Percentiles rank a stretch among this genome's conserved stretches.
Conservation (phyloP, 2,888 invertebrate species). For the Diplolepis rosae region DNA sequence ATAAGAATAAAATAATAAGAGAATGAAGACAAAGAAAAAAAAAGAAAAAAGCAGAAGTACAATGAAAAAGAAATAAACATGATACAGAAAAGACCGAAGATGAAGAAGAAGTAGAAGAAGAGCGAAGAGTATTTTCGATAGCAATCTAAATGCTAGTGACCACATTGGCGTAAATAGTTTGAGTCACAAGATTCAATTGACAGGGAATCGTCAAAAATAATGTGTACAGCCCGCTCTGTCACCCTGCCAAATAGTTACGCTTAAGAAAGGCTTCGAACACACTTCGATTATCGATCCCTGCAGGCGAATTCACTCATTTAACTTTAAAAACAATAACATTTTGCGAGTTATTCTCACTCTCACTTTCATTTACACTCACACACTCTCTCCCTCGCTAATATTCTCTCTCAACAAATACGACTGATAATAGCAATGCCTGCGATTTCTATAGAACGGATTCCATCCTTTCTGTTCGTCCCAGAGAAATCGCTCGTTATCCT, state of each 20-base stretch:
- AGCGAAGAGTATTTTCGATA: conserved; percentile 24
- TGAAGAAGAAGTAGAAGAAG: conserved; percentile 10
- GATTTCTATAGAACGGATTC: conserved; percentile 17
- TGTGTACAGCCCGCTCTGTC: conserved; percentile 47
- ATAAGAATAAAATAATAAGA: not conserved
- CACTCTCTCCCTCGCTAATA: conserved; percentile 39
- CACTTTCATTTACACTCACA: conserved; percentile 48
- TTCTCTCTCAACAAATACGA: conserved; percentile 11
- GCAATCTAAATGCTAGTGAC: conserved; percentile 31
- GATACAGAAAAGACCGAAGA: not conserved
- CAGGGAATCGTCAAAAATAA: conserved; percentile 50
- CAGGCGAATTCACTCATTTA: conserved; percentile 48
- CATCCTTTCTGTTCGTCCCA: conserved; percentile 8
- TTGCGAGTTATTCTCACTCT: conserved; percentile 11
- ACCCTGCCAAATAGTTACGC: conserved; percentile 47
- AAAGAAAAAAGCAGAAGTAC: not conserved
- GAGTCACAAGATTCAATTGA: conserved; percentile 12
- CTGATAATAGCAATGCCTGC: conserved; percentile 22
- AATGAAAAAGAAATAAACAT: not conserved
- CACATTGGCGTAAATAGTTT: conserved; percentile 17
- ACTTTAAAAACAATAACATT: conserved; percentile 30
- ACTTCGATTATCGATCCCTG: conserved; percentile 59
- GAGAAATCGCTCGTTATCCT: not conserved
- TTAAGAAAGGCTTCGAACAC: conserved; percentile 61
- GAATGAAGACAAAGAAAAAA: not conserved